Base-by-base conservation (phyloP, 2,797 vertebrate species). In the Chaetophractus vellerosus region DNA sequence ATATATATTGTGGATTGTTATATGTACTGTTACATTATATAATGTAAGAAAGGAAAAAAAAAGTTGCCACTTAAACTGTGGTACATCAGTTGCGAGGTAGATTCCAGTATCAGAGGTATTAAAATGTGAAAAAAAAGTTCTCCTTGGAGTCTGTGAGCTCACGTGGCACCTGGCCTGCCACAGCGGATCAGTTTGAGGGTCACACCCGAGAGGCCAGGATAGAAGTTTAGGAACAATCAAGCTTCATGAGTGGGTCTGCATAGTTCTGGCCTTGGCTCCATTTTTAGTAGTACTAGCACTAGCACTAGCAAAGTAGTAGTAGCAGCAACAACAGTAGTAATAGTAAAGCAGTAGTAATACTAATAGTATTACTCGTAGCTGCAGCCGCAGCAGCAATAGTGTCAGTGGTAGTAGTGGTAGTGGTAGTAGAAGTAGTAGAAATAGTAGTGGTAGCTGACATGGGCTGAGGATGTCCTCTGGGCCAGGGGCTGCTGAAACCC, bases 61-160 rank as follows among this genome's bases (percentile, higher is more conserved):
- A 50, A 41, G 63, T 48, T 74, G n/a, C 38, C 33, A 38, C 2
- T 86, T 63, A 72, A 69, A 66, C 36, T 16, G 2, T 19, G 28
- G 26, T 26, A 45, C 26, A n/a, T 36, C 23, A 18, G 3, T 33
- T 45, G 33, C 64, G 45, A 71, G 55, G 45, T 24, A 38, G 63
- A 76, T 18, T 36, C n/a, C 26, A 31, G 45, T 93, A 88, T 96
- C 66, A 0, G 61, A 85, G 28, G 33, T 76, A n/a, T 19, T 81
- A 66, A 64, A 88, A 92, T 61, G 16, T 84, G 83, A n/a, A 18
- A 79, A 61, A 57, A 61, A 89, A 79, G 16, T 71, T 63, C n/a
- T 78, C 26, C 41, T 75, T 75, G n/a, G 61, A 90, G 80, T 90
- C 52, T 59, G 0, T 71, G 38, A 55, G 88, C n/a, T 80, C 68